Percentiles rank a stretch among this genome's conserved stretches.
Evolutionary conservation across 1,140 invertebrate genomes (phyloP).

Genomic region (Meloidogyne floridensis): DNA sequence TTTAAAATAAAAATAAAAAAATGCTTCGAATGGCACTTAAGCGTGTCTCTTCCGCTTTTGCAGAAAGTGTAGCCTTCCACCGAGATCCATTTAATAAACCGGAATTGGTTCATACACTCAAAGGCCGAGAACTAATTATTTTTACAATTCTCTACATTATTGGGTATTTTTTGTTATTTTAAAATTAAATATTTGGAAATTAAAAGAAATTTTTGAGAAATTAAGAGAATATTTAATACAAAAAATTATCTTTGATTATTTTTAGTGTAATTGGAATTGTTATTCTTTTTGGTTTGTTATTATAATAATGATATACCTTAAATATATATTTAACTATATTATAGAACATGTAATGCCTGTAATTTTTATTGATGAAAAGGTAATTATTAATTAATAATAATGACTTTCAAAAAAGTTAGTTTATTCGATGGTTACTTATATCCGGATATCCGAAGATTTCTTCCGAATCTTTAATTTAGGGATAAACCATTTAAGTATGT

Average conservation of each 20-base stretch:
- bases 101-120: slow-evolving; percentile 21
- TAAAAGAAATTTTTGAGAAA: no score
- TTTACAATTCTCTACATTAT: slow-evolving; percentile 22
- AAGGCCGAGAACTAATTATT: slow-evolving; percentile 20
- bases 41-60: slow-evolving; percentile 9
- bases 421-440: no score
- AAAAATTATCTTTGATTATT: no score
- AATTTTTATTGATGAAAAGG: not conserved
- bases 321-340: not conserved
- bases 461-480: no score
- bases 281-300: not conserved
- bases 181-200: not conserved
- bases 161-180: not conserved
- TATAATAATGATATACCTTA: not conserved
- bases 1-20: not conserved
- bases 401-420: no score
- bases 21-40: slow-evolving; percentile 9
- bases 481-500: no score
- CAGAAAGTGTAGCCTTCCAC: slow-evolving; percentile 28
- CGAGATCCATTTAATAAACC: slow-evolving; percentile 31
- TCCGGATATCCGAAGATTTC: no score
- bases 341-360: slow-evolving; percentile 6
- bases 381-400: no score
- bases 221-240: no score
- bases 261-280: not conserved